Conservation (phyloP, 2,797 vertebrate genomes). For the Cirrhinus mrigala region DNA sequence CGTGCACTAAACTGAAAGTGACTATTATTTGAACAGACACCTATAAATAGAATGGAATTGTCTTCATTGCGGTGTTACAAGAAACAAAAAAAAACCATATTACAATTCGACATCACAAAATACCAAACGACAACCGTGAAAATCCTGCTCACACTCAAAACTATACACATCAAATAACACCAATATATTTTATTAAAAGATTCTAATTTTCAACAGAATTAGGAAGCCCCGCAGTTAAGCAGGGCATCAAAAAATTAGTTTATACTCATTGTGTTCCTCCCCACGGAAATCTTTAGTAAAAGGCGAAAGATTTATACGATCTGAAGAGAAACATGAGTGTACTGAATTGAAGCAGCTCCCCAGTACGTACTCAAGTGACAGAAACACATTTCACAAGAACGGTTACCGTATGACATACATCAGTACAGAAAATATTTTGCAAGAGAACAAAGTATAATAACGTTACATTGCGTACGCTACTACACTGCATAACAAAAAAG, state of each 20-base stretch:
- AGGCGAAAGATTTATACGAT: slow-evolving; percentile 42
- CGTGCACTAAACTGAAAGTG: neutral
- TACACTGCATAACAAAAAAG: neutral
- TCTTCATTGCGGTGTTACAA: no score
- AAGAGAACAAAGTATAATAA: neutral
- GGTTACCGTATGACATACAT: neutral
- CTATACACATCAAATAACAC: no score
- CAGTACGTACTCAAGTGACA: neutral
- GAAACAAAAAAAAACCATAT: rapidly evolving
- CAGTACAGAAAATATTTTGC: no score
- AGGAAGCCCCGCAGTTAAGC: neutral
- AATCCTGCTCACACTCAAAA: no score
- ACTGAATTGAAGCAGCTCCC: rapidly evolving
- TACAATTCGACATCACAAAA: no score
- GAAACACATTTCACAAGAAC: neutral
- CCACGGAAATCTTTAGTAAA: slow-evolving; percentile 48
- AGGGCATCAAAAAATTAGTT: slow-evolving; percentile 24
- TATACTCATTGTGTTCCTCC: slow-evolving; percentile 34
- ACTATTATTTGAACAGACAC: neutral
- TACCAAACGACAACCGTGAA: no score
- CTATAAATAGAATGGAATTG: no score
- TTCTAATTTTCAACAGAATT: rapidly evolving
- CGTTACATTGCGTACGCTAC: neutral
- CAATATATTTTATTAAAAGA: no score
- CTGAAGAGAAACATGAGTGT: slow-evolving; percentile 35